phyloP scores from a whole-genome alignment of 2,113 vertebrate species.

The Vulpes vulpes region DNA sequence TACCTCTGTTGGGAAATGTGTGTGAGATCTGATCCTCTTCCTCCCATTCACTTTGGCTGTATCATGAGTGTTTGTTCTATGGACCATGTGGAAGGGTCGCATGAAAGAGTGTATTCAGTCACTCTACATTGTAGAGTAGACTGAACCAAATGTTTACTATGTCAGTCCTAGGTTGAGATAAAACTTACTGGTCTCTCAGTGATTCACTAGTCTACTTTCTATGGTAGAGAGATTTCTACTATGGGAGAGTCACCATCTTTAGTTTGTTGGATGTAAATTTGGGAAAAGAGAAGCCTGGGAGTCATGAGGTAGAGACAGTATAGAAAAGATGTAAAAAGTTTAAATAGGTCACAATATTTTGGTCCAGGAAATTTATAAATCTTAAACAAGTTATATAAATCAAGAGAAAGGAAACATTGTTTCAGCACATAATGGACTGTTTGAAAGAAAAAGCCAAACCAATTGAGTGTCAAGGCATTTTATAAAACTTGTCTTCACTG shows the following conservation, averaged over 20 bases:
- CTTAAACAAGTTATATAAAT: conserved; percentile 70
- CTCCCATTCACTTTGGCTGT: background rate
- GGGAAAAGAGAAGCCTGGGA: background rate
- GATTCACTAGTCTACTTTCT: background rate
- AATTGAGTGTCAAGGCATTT: conserved; percentile 46
- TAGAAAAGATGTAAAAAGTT: conserved; percentile 41
- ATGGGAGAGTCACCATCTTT: background rate
- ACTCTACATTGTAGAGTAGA: background rate
- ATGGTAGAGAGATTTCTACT: background rate
- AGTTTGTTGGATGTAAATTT: background rate
- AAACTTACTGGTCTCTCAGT: background rate
- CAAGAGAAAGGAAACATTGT: conserved; percentile 76
- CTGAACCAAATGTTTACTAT: background rate
- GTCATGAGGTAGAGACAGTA: background rate
- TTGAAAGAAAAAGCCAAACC: conserved; percentile 62
- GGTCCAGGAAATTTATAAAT: conserved; percentile 70
- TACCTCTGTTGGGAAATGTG: background rate
- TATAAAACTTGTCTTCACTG: conserved; percentile 66
- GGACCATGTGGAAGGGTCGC: background rate
- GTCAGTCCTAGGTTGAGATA: background rate
- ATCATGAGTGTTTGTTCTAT: background rate
- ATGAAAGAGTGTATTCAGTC: background rate
- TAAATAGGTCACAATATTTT: conserved; percentile 58
- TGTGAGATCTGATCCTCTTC: background rate
- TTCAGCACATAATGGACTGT: conserved; percentile 58